A percentile compares a stretch with the other conserved stretches of the same genome.
phyloP scores from a whole-genome alignment of 2,797 vertebrate genomes.

The Taeniopygia guttata region DNA sequence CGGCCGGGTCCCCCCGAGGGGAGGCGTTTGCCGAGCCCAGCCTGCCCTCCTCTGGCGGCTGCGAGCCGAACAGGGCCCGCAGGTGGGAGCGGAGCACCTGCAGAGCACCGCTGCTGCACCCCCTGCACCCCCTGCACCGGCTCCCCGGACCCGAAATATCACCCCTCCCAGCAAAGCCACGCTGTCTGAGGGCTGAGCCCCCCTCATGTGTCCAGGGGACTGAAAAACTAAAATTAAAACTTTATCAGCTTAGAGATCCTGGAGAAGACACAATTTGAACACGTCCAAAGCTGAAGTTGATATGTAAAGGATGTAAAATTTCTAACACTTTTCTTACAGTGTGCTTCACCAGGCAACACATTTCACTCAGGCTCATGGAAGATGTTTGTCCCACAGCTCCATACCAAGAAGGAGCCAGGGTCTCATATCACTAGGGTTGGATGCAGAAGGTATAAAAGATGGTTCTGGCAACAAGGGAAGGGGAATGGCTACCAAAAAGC shows the following conservation, averaged over 20 bases:
- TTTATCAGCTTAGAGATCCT: background rate
- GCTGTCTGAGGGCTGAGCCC: background rate
- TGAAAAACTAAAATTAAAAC: background rate
- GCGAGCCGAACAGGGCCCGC: background rate
- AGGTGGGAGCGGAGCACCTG: background rate
- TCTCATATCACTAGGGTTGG: background rate
- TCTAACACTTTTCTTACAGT: background rate
- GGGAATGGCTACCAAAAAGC: background rate
- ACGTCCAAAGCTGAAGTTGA: background rate
- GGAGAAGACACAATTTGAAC: background rate
- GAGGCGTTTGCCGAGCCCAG: background rate
- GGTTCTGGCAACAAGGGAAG: background rate
- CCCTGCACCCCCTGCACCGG: background rate
- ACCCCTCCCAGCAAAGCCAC: background rate
- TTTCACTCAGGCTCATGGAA: background rate
- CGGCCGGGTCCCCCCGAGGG: background rate
- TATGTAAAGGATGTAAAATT: background rate
- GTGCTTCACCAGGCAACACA: background rate
- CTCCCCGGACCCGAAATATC: background rate
- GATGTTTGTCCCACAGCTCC: background rate
- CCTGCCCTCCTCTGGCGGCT: constrained; percentile 62
- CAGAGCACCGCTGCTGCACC: rapidly evolving
- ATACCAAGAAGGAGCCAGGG: background rate
- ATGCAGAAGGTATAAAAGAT: background rate
- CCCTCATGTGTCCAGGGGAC: background rate